Conservation (phyloP, 2,888 invertebrate genomes). For the Xylota segnis region DNA sequence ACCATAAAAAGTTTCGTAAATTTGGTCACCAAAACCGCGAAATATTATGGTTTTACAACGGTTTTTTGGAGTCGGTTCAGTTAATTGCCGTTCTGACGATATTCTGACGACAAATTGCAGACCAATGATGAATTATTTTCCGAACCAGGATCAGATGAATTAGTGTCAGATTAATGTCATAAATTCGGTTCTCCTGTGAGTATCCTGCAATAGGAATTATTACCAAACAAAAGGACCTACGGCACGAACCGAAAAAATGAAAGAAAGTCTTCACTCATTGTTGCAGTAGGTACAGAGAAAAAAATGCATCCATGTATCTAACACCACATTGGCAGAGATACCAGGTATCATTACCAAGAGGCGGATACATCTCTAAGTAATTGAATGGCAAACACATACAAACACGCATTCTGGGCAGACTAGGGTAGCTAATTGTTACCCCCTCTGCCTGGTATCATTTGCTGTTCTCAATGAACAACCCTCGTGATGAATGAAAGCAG, state of each 20-base stretch:
- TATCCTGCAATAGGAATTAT: not conserved
- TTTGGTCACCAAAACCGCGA: too few species aligned
- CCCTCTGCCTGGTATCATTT: constrained; percentile 24
- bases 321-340: not conserved
- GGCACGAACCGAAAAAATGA: constrained; percentile 62
- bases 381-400: constrained; percentile 70
- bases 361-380: constrained; percentile 75
- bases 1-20: too few species aligned
- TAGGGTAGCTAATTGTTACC: constrained; percentile 71
- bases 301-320: constrained; percentile 29
- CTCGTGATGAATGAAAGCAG: constrained; percentile 57
- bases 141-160: constrained; percentile 1
- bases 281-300: constrained; percentile 1
- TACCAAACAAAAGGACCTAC: constrained; percentile 59
- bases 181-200: constrained; percentile 14
- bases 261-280: constrained; percentile 62
- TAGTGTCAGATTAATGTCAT: constrained; percentile 73
- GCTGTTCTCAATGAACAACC: constrained; percentile 65
- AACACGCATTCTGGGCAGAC: constrained; percentile 57
- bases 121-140: not conserved
- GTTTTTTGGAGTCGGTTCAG: too few species aligned
- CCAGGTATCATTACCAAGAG: constrained; percentile 57
- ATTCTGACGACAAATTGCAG: constrained; percentile 48
- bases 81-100: too few species aligned
- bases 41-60: too few species aligned